phyloP scores from a whole-genome alignment of 2,888 invertebrate species.

The Coecobrya sp. region DNA sequence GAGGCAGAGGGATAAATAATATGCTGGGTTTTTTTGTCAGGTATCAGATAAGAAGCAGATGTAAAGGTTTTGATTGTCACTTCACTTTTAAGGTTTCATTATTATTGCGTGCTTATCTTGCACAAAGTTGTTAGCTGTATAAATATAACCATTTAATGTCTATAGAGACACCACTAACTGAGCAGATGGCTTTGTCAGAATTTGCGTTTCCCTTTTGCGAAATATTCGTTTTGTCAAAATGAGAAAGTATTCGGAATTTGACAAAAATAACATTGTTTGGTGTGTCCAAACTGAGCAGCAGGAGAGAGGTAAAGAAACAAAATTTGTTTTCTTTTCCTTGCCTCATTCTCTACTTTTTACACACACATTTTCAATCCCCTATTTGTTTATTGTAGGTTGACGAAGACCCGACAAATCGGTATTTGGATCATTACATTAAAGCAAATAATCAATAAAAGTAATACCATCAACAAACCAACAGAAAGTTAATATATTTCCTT shows the following conservation, averaged over 20 bases:
- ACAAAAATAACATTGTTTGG: background rate
- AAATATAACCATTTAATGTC: no score
- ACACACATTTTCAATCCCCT: background rate
- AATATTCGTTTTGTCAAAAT: background rate
- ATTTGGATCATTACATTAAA: background rate
- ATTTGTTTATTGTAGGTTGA: background rate
- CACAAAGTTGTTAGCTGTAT: background rate
- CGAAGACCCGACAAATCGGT: background rate
- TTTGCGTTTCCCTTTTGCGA: background rate
- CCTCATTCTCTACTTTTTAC: background rate
- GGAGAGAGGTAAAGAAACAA: background rate
- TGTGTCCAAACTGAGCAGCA: background rate
- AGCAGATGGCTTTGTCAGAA: background rate
- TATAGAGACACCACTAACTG: background rate
- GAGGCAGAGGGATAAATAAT: no score
- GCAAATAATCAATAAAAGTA: background rate
- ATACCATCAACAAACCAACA: background rate
- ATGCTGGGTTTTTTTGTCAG: background rate
- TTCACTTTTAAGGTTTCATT: background rate
- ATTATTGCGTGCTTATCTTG: background rate
- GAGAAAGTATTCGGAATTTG: constrained; percentile 19
- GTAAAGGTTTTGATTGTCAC: background rate
- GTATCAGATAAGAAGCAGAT: background rate
- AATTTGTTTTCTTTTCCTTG: background rate
- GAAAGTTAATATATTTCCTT: background rate